phyloP scores from a whole-genome alignment of 1,140 invertebrate genomes.

The Calliopsis andreniformis region DNA sequence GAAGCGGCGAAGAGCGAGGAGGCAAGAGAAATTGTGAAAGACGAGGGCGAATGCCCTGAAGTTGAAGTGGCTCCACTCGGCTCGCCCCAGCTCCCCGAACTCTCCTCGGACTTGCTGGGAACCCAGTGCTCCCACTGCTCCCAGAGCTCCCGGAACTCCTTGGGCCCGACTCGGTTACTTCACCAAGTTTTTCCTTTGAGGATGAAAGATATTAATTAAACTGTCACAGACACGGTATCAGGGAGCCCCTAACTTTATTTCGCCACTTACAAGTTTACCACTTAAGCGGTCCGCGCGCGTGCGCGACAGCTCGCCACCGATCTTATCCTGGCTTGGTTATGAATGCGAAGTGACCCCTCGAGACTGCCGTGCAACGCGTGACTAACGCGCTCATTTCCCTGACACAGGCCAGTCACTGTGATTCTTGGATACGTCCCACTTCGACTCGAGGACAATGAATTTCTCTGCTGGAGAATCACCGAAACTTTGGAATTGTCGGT shows the following conservation, averaged over 20 bases:
- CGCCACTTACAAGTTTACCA: slow-evolving; percentile 80
- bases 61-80: slow-evolving; percentile 74
- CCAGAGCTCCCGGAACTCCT: slow-evolving; percentile 3
- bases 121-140: too few species aligned
- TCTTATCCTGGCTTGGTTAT: slow-evolving; percentile 28
- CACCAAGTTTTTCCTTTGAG: slow-evolving; percentile 80
- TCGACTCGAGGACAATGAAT: neutral
- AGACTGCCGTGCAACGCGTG: slow-evolving; percentile 12
- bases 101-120: too few species aligned
- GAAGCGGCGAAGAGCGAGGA: neutral
- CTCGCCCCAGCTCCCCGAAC: slow-evolving; percentile 69
- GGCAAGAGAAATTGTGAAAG: slow-evolving; percentile 2
- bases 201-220: slow-evolving; percentile 81
- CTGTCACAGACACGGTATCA: slow-evolving; percentile 79
- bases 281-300: slow-evolving; percentile 51
- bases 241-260: slow-evolving; percentile 77
- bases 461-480: neutral
- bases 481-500: too few species aligned
- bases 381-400: slow-evolving; percentile 32
- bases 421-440: neutral
- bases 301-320: neutral
- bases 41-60: slow-evolving; percentile 62
- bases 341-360: slow-evolving; percentile 24
- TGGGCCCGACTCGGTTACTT: slow-evolving; percentile 70
- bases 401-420: neutral